Percentiles rank a stretch among this genome's conserved stretches.
Evolutionary conservation across 2,113 vertebrate genomes (phyloP).

Genomic region (Forbesichthys papilliferus): DNA sequence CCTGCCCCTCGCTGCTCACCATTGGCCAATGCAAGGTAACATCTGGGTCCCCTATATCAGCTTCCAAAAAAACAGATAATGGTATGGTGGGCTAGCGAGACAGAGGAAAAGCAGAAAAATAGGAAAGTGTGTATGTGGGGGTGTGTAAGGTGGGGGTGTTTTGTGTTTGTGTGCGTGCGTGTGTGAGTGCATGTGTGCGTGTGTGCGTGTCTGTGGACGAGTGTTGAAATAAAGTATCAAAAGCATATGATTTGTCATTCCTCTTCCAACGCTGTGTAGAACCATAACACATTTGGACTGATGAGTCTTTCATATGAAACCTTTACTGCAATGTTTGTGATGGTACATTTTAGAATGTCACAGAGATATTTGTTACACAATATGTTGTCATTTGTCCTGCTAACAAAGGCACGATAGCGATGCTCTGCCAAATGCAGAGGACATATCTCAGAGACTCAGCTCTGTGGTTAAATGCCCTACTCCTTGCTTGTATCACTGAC

Average conservation of each 20-base stretch:
- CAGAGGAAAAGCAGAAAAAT: conserved; percentile 9
- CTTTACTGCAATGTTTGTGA: too few relatives aligned
- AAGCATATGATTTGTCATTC: not conserved
- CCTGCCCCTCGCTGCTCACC: conserved; percentile 75
- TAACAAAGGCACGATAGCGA: conserved; percentile 1
- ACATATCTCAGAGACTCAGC: not conserved
- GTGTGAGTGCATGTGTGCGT: conserved; percentile 1
- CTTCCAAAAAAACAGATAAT: conserved; percentile 61
- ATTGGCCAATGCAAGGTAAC: conserved; percentile 74
- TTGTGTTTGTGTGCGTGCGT: conserved; percentile 15
- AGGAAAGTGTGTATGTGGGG: not conserved
- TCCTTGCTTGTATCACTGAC: not conserved
- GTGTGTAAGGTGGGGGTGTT: not conserved
- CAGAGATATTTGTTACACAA: too few relatives aligned
- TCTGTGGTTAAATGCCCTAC: not conserved
- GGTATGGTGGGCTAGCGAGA: conserved; percentile 25
- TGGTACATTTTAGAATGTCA: too few relatives aligned
- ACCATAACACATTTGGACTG: too few relatives aligned
- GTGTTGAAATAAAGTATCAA: not conserved
- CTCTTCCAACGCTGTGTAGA: not conserved
- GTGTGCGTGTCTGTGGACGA: not conserved
- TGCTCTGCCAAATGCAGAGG: not conserved
- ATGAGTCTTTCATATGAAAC: too few relatives aligned
- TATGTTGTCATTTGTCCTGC: not conserved
- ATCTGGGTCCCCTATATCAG: conserved; percentile 72